Evolutionary conservation across 2,113 vertebrate genomes (phyloP), one percentile per base, ranked within the genome.

Genomic region (Promerops cafer): DNA sequence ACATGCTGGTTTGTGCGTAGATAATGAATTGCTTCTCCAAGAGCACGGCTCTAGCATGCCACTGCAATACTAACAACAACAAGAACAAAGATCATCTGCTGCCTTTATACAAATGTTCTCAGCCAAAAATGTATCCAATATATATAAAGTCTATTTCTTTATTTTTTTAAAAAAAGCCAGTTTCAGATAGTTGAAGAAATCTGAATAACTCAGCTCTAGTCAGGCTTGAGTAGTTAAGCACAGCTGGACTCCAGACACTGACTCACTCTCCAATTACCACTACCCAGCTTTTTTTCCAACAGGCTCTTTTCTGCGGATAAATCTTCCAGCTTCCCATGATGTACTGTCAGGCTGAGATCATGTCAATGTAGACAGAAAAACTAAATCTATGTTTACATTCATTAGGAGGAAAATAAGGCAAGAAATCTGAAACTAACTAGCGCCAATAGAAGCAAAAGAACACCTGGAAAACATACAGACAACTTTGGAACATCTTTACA

Each of bases 241-340:
- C 79, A 93, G 90, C 90, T 97, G 95, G 90, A 97, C 94, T 91
- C 91, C 86, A 97, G 97, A 96, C 95, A 96, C 74, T 97, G 97
- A 97, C 91, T 97, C 96, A 96, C 83, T 95, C 96, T 94, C 81
- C 92, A 82, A 33, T 94, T 95, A 93, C 23, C 39, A 93, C 59
- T 78, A 60, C 21, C 44, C 49, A 82, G 61, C 56, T 79, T 91
- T 82, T 92, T 91, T 90, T 90, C 89, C 74, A 77, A 7, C 35
- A 83, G 63, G 49, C 45, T 88, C 52, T 88, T 59, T 89, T 50
- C 71, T 95, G 84, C 35, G 45, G 79, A 81, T 79, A 90, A 82
- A 85, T 91, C 49, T 37, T 94, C 56, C 77, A 93, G 8, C 65
- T 94, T 82, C 85, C 83, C 78, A 87, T 77, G 77, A 89, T 10